Base-by-base conservation (phyloP, 2,113 vertebrate species). In the Ameiurus melas region DNA sequence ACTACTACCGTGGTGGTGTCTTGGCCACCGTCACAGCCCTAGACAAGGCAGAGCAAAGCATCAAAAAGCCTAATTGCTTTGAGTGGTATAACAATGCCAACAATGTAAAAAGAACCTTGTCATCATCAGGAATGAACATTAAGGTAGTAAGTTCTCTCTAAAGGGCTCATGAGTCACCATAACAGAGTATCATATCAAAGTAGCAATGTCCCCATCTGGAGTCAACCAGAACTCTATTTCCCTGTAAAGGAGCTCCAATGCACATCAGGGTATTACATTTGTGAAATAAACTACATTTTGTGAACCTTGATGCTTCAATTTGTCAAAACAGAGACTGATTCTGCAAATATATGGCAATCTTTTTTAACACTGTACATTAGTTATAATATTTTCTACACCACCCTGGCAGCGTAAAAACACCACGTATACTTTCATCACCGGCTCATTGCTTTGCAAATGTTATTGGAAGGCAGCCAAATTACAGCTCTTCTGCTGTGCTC, bases 171-270 rank as follows among this genome's bases (percentile, higher is more conserved):
- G 86, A 75, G 39, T 79, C 53, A 84, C 39, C 14, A 43, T 55
- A 39, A 87, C 79, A 89, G 16, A 86, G n/a, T n/a, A n/a, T n/a
- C n/a, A n/a, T 88, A 25, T 66, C 55, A 12, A 70, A 64, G 43
- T 51, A 30, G 51, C 20, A 47, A 19, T 19, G 70, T n/a, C 27
- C 22, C 19, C 10, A 12, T 33, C 25, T 39, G 27, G 75, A 60
- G 43, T 80, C 16, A 66, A 36, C 39, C 9, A 12, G 58, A 80
- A 86, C n/a, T 58, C 51, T 20, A 80, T 17, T 80, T 55, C 51
- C 53, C 73, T 13, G 22, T 77, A 25, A 77, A 0, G 0, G 5
- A 19, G 39, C 13, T 53, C 75, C 47, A 78, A 51, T 51, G 43
- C 22, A 14, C 39, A 5, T 47, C 12, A 14, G 25, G 14, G 75